These are phyloP conservation scores for Rhinoptilus africanus DNA, from an alignment of 2,113 vertebrate genomes.

Conservation along the genomic window DNA sequence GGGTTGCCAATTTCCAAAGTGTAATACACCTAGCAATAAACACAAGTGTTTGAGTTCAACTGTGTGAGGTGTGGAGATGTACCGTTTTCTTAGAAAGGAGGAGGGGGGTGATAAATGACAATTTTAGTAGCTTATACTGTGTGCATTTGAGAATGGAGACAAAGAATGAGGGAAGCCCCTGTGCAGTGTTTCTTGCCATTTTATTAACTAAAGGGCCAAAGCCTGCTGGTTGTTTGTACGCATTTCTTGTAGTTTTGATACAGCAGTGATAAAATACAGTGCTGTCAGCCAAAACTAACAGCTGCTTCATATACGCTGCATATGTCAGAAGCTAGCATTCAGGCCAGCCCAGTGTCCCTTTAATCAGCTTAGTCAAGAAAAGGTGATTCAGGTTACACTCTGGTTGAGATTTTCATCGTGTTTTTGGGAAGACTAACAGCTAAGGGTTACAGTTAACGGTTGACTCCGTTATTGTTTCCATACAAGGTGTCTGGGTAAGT, in stretches of 20 bases:
- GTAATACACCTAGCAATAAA: neutral
- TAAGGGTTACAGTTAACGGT: neutral
- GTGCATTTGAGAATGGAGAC: neutral
- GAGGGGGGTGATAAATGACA: neutral
- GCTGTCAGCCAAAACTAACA: neutral
- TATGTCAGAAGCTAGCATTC: neutral
- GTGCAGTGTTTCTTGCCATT: neutral
- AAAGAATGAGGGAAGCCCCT: neutral
- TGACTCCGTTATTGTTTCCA: neutral
- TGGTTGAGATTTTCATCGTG: neutral
- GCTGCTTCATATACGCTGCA: neutral
- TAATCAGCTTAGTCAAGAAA: neutral
- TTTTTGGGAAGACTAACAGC: neutral
- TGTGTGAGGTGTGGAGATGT: neutral
- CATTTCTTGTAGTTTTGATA: neutral
- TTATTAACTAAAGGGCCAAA: neutral
- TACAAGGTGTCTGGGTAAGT: neutral
- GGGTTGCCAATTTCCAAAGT: neutral
- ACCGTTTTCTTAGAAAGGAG: neutral
- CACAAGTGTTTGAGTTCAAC: neutral
- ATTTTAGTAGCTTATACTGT: neutral
- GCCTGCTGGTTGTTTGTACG: neutral
- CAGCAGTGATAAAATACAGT: fast-evolving
- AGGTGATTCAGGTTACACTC: neutral
- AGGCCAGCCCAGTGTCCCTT: neutral